Conservation (phyloP, 2,113 vertebrate species). For the Chauna torquata region DNA sequence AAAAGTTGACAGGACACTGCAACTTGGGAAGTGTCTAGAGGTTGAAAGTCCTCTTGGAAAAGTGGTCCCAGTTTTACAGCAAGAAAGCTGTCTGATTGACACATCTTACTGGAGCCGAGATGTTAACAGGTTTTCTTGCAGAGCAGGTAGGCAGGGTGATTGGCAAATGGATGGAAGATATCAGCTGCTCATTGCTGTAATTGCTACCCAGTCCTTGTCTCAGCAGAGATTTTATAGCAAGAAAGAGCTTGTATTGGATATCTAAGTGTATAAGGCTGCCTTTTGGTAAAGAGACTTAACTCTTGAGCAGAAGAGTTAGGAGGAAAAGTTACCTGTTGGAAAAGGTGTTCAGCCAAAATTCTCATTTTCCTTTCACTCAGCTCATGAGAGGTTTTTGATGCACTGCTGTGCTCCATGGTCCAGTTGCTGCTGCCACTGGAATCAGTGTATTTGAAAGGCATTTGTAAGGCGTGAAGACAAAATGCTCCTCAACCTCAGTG, state of each 20-base stretch:
- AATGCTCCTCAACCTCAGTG: not conserved
- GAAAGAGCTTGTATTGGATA: not conserved
- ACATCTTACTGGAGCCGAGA: not conserved
- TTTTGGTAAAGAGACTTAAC: not conserved
- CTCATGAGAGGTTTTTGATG: not conserved
- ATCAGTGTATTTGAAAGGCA: not conserved
- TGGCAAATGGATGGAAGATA: not conserved
- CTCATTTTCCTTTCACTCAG: not conserved
- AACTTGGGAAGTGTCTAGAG: not conserved
- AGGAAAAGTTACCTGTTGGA: not conserved
- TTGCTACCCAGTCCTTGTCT: not conserved
- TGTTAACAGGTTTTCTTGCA: conserved; percentile 4
- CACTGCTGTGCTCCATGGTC: not conserved
- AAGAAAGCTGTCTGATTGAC: not conserved
- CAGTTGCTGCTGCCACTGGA: not conserved
- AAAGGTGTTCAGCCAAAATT: not conserved
- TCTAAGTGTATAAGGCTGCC: not conserved
- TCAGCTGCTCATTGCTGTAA: not conserved
- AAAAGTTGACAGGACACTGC: not conserved
- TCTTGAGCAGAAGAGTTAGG: not conserved
- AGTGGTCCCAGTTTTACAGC: not conserved
- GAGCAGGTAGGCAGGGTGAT: not conserved
- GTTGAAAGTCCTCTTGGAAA: conserved; percentile 7
- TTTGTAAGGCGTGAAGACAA: not conserved
- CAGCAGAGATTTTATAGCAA: not conserved